Percentiles rank a stretch among this genome's conserved stretches.
Conservation (phyloP, 2,797 vertebrate species). For the Crax fasciolata region DNA sequence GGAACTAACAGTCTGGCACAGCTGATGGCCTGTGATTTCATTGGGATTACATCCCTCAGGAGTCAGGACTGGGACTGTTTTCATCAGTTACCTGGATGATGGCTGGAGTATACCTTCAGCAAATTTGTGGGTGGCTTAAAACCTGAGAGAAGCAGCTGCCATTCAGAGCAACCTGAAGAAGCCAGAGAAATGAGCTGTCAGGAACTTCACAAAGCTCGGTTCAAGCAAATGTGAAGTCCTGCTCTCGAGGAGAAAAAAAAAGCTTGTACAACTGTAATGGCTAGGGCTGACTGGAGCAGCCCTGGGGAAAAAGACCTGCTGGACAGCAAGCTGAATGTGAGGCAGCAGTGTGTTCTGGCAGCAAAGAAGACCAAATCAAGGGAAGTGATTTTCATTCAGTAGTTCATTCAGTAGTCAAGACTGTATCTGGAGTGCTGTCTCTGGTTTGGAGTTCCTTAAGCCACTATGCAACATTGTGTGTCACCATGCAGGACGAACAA, state of each 20-base stretch:
- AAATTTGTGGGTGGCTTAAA: background rate
- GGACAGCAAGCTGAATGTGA: background rate
- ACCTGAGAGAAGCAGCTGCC: background rate
- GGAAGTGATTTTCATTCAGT: background rate
- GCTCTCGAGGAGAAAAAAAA: background rate
- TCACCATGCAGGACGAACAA: accelerated
- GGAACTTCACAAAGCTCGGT: background rate
- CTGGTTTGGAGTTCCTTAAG: background rate
- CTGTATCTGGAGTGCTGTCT: no score
- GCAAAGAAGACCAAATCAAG: background rate
- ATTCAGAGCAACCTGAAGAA: background rate
- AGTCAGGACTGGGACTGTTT: background rate
- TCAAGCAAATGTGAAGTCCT: background rate
- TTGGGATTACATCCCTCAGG: background rate
- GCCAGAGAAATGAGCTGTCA: background rate
- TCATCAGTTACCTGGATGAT: background rate
- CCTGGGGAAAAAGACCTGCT: background rate
- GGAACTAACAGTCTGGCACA: background rate
- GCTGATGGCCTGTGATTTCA: background rate
- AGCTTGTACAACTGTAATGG: background rate
- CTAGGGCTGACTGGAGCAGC: background rate
- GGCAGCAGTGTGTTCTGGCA: background rate
- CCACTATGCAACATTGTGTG: no score
- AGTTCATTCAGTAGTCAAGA: accelerated
- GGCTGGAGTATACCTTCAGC: background rate